A percentile compares a stretch with the other conserved stretches of the same genome.
phyloP scores from a whole-genome alignment of 2,113 vertebrate species.

The Limanda limanda region DNA sequence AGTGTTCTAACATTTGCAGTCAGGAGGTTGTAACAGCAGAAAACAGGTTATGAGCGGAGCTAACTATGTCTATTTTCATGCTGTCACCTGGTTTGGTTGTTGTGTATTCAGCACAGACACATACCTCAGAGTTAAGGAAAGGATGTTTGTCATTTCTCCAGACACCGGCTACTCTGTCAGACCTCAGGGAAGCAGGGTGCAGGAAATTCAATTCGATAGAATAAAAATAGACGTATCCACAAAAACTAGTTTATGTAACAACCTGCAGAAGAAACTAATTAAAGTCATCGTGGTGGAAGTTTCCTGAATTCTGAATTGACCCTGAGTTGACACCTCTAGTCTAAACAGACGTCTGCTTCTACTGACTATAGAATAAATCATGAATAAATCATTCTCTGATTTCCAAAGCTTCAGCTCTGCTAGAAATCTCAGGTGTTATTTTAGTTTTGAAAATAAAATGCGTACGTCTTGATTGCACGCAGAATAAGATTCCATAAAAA shows the following conservation, averaged over 20 bases:
- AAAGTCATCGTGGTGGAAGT: not conserved
- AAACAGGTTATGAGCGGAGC: not conserved
- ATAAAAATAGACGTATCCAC: slow-evolving; percentile 3
- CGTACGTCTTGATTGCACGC: too few species aligned
- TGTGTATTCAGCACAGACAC: slow-evolving; percentile 26
- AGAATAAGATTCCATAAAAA: too few species aligned
- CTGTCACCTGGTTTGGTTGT: slow-evolving; percentile 24
- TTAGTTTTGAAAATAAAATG: not conserved
- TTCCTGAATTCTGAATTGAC: not conserved
- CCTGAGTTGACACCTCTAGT: not conserved
- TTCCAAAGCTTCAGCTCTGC: not conserved
- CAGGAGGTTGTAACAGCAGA: not conserved
- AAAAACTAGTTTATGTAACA: not conserved
- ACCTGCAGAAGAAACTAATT: not conserved
- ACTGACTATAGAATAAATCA: not conserved
- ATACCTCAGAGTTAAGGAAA: slow-evolving; percentile 30
- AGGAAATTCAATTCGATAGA: slow-evolving; percentile 21
- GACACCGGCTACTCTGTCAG: slow-evolving; percentile 33
- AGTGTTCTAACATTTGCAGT: not conserved
- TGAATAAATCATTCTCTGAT: not conserved
- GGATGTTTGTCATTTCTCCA: slow-evolving; percentile 11
- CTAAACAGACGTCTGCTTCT: not conserved
- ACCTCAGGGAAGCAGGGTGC: slow-evolving; percentile 4
- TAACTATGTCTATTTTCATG: slow-evolving; percentile 1
- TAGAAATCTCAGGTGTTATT: not conserved